phyloP scores from a whole-genome alignment of 1,140 invertebrate genomes.

The Teleopsis dalmanni region DNA sequence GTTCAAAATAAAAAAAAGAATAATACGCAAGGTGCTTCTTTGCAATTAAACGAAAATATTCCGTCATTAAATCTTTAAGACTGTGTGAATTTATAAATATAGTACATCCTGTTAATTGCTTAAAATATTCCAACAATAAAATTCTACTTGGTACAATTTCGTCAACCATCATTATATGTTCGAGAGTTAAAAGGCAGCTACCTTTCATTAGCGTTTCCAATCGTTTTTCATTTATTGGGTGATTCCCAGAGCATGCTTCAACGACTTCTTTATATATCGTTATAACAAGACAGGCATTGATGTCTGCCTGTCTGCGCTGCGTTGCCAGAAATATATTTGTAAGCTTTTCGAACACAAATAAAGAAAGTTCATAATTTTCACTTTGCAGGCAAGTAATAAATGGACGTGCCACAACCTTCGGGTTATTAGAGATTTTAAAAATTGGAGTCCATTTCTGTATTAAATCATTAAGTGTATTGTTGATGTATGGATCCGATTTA shows the following conservation, averaged over 20 bases:
- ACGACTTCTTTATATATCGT: constrained; percentile 29
- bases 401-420: constrained; percentile 28
- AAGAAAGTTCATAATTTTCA: constrained; percentile 21
- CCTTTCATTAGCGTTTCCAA: constrained; percentile 23
- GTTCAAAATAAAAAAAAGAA: constrained; percentile 39
- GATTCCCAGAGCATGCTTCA: background rate
- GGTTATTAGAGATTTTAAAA: constrained; percentile 25
- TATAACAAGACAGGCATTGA: constrained; percentile 25
- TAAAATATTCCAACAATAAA: constrained; percentile 25
- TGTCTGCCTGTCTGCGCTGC: constrained; percentile 31
- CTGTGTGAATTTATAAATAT: constrained; percentile 12
- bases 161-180: constrained; percentile 41
- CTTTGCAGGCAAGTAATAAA: constrained; percentile 24
- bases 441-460: constrained; percentile 38
- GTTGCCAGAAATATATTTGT: constrained; percentile 26
- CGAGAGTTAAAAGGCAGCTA: constrained; percentile 23
- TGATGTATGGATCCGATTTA: constrained; percentile 30
- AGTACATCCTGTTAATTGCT: constrained; percentile 11
- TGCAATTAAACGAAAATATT: constrained; percentile 24
- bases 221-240: constrained; percentile 9
- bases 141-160: constrained; percentile 32
- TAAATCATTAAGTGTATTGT: constrained; percentile 30
- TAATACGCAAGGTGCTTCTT: constrained; percentile 39
- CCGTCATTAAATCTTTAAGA: constrained; percentile 13
- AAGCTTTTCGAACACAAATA: constrained; percentile 29